Percentiles rank a stretch among this genome's conserved stretches.
Conservation (phyloP, 2,888 invertebrate genomes). For the Hydriomena furcata region DNA sequence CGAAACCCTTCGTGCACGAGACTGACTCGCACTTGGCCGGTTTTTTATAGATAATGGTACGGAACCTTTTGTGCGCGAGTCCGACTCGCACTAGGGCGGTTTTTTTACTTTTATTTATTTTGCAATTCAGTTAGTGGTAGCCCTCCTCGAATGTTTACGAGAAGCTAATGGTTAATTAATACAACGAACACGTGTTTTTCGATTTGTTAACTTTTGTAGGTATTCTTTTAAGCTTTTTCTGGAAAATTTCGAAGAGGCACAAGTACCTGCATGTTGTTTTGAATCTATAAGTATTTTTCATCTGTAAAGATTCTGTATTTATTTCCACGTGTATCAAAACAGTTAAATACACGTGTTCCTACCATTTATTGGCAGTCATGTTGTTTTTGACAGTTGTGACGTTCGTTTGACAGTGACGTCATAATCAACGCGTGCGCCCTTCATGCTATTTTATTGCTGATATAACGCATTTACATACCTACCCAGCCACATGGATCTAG, state of each 20-base stretch:
- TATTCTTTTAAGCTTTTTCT: no score
- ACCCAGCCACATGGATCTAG: not conserved
- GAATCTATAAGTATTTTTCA: not conserved
- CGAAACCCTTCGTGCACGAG: no score
- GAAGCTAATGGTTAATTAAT: conserved; percentile 58
- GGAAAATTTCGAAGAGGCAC: no score
- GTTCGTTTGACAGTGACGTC: conserved; percentile 12
- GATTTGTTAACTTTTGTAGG: conserved; percentile 37
- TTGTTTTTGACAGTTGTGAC: conserved; percentile 22
- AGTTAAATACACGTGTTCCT: conserved; percentile 13
- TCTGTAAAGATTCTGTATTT: not conserved
- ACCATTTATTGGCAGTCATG: conserved; percentile 24
- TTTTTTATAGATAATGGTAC: no score
- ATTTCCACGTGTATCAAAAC: conserved; percentile 6
- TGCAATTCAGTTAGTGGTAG: conserved; percentile 10
- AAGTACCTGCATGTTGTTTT: not conserved
- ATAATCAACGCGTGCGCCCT: conserved; percentile 7
- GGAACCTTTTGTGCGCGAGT: no score
- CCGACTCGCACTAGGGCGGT: no score
- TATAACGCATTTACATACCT: no score
- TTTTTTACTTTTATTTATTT: no score
- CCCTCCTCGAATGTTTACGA: conserved; percentile 56
- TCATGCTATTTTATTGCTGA: not conserved
- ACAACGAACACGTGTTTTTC: conserved; percentile 44
- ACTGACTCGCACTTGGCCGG: no score